Evolutionary conservation across 2,888 invertebrate species (phyloP), one percentile per base, ranked within the genome.

Genomic region (Elysia crispata): DNA sequence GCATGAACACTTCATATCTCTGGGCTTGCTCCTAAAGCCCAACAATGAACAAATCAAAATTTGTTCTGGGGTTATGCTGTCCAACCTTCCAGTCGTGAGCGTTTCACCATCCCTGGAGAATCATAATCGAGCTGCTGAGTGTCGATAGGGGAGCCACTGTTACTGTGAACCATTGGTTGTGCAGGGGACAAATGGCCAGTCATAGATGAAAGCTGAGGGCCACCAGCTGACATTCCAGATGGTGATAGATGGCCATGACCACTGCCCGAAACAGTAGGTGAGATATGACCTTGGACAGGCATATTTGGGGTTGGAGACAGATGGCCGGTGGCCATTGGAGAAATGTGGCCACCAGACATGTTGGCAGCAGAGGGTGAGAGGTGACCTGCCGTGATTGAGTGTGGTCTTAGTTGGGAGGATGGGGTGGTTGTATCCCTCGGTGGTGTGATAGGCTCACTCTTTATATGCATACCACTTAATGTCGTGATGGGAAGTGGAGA

Each of bases 401-500:
- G 96, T 89, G 96, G 91, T 79, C 91, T 90, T 79, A 91, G 86
- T 76, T 89, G 89, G 82, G 86, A 86, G 80, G 89, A 89, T 41
- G 91, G 89, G 80, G 92, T 93, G 87, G 95, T 95, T 87, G 95
- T 95, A 89, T 96, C 97, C 84, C 97, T 95, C 1, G 97, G 97
- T 66, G 98, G 98, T 86, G 97, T 97, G 91, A 97, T 97, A 33
- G 98, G 98, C 92, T 98, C 98, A 87, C 97, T 97, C 93, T 98
- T 98, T 92, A 98, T 91, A 96, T 96, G 96, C 86, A 97, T 87
- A 33, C 83, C 86, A 84, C 88, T 89, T 84, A 89, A 85, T 76
- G 87, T 88, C 85, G 87, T 89, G 77, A 89, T 86, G 67, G 86
- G 86, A 83, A 89, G 84, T 54, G 89, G 88, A 77, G 89, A 89